These are phyloP conservation scores for Columba janthina DNA, from an alignment of 2,113 vertebrate species.

Conservation along the genomic window DNA sequence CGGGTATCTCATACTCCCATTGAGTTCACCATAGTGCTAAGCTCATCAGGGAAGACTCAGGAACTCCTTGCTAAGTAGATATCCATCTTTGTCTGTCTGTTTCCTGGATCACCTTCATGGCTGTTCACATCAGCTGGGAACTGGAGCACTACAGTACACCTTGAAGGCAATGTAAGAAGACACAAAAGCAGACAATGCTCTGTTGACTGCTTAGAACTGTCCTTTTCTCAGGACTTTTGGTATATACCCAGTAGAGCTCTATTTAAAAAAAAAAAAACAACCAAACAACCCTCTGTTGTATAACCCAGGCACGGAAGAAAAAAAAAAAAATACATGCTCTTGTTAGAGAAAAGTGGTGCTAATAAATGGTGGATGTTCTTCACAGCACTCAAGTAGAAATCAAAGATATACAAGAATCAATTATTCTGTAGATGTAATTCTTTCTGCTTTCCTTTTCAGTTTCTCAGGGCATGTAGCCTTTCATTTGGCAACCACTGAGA, in stretches of 20 bases:
- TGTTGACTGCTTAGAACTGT: not conserved
- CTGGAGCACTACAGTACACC: not conserved
- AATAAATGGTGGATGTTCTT: not conserved
- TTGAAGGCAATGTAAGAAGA: not conserved
- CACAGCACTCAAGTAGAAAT: not conserved
- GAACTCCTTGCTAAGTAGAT: not conserved
- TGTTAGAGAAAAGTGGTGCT: not conserved
- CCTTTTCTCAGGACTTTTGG: not conserved
- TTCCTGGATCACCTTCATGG: not conserved
- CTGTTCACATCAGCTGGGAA: not conserved
- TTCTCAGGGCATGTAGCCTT: not conserved
- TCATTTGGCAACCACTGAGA: not conserved
- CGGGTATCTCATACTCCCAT: not conserved
- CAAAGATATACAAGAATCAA: not conserved
- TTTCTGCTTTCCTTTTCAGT: not conserved
- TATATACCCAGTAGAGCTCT: not conserved
- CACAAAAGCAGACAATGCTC: not conserved
- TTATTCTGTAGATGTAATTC: not conserved
- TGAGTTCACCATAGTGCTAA: not conserved
- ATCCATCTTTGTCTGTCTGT: not conserved
- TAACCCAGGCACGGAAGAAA: not conserved
- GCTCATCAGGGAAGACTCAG: not conserved
- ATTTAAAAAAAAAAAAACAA: not conserved
- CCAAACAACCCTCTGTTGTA: not conserved
- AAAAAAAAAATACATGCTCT: not conserved